Conservation (phyloP, 2,113 vertebrate species). For the Sisor rabdophorus region DNA sequence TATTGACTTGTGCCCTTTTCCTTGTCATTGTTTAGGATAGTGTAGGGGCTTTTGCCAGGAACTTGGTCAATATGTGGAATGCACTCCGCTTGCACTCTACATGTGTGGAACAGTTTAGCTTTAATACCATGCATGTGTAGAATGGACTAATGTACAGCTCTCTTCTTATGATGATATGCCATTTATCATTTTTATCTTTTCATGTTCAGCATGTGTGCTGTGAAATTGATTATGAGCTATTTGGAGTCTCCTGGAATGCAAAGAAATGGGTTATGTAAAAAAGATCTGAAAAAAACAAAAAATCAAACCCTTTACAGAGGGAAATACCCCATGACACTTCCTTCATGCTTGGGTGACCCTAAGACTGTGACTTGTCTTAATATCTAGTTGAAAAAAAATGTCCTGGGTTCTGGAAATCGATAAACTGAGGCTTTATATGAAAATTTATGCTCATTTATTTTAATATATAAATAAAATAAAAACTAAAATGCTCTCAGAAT, state of each 20-base stretch:
- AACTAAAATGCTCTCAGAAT: too few relatives aligned
- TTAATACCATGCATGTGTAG: conserved; percentile 4
- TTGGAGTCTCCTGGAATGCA: conserved; percentile 11
- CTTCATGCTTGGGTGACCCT: conserved; percentile 44
- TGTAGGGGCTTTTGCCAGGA: neutral
- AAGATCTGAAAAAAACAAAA: conserved; percentile 23
- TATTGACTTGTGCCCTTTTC: neutral
- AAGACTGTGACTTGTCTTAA: conserved; percentile 27
- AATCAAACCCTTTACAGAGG: conserved; percentile 40
- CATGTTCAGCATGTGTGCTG: neutral
- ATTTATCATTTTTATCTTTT: conserved; percentile 17
- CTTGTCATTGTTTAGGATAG: neutral
- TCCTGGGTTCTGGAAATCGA: neutral
- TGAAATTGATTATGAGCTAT: conserved; percentile 13
- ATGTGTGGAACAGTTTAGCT: neutral
- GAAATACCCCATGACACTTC: conserved; percentile 39
- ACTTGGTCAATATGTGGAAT: neutral
- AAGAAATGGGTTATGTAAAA: neutral
- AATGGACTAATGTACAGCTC: neutral
- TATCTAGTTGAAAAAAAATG: conserved; percentile 11
- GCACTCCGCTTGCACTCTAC: neutral
- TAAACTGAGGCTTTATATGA: too few relatives aligned
- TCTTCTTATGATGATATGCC: conserved; percentile 15
- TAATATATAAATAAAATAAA: too few relatives aligned
- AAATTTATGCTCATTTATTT: too few relatives aligned